phyloP scores from a whole-genome alignment of 2,888 invertebrate genomes.

The Eubasilissa splendida region DNA sequence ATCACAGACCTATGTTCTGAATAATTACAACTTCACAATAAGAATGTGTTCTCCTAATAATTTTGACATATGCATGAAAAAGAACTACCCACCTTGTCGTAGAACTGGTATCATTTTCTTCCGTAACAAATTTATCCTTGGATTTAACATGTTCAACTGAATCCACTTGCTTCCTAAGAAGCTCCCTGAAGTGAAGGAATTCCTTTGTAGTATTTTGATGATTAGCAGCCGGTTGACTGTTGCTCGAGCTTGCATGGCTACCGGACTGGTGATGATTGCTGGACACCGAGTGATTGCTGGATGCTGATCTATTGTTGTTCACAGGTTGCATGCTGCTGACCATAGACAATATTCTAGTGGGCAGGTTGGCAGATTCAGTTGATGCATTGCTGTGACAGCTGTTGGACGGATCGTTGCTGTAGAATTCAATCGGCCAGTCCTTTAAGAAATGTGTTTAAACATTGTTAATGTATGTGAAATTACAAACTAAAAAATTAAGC shows the following conservation, averaged over 20 bases:
- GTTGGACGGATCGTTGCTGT: conserved; percentile 66
- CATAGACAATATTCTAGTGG: neutral
- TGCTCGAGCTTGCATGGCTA: neutral
- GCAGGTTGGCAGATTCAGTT: conserved; percentile 10
- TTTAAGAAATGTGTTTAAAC: neutral
- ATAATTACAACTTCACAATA: too few relatives aligned
- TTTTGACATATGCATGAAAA: neutral
- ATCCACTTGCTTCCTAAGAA: conserved; percentile 50
- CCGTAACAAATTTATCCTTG: conserved; percentile 28
- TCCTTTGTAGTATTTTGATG: conserved; percentile 25
- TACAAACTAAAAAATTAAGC: too few relatives aligned
- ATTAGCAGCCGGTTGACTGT: neutral
- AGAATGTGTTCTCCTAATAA: too few relatives aligned
- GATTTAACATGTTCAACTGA: conserved; percentile 3
- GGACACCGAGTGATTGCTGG: neutral
- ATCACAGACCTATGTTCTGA: too few relatives aligned
- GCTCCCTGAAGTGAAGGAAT: conserved; percentile 47
- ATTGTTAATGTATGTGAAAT: too few relatives aligned
- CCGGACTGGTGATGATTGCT: neutral
- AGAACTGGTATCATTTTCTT: neutral
- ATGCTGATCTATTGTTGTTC: neutral
- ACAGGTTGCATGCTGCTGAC: neutral
- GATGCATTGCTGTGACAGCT: conserved; percentile 60
- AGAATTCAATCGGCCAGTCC: conserved; percentile 66
- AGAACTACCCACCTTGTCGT: neutral